Evolutionary conservation across 35 echinoderm and acorn worm genomes (phyloP), one percentile per base, ranked within the genome.

Genomic region (Diadema setosum): DNA sequence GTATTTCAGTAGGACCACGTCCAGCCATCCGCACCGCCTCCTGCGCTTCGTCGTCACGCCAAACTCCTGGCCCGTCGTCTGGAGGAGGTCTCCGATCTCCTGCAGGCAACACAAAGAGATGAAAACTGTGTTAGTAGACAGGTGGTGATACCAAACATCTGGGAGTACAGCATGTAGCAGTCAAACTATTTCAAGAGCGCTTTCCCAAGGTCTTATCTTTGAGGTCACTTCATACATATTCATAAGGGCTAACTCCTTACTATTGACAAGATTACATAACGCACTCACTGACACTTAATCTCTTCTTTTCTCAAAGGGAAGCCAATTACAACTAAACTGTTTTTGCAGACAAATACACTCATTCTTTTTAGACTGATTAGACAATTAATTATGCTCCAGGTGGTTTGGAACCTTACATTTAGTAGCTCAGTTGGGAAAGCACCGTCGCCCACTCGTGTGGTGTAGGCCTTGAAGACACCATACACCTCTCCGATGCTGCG

Each of bases 381-480:
- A 56, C 11, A 56, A n/a, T 11, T 56, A 12, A 56, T 14, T 5
- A 81, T 41, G 11, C 9, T 17, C 14, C 26, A n/a, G n/a, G n/a
- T n/a, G n/a, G n/a, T n/a, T n/a, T n/a, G n/a, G n/a, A n/a, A 33
- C 75, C 95, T 94, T 90, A 98, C 95, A 89, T 98, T 88, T 11
- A 50, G 24, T 44, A 75, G 86, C 80, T 99, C 96, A 33, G 96
- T 99, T 81, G 96, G 96, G 42, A 99, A 94, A 23, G 82, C 86
- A 65, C 96, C 96, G 83, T 94, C 89, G 39, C 96, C 96, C 17
- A 99, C 96, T 42, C 96, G 63, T 15, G 96, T 99, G n/a, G 92
- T 99, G 52, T 99, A 99, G 32, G 96, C 96, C 78, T 99, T 99
- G 3, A 86, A 59, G 8, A 99, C 93, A 44, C 96, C 96, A 78